Evolutionary conservation across 2,888 invertebrate genomes (phyloP).

Genomic region (Dugesia japonica): DNA sequence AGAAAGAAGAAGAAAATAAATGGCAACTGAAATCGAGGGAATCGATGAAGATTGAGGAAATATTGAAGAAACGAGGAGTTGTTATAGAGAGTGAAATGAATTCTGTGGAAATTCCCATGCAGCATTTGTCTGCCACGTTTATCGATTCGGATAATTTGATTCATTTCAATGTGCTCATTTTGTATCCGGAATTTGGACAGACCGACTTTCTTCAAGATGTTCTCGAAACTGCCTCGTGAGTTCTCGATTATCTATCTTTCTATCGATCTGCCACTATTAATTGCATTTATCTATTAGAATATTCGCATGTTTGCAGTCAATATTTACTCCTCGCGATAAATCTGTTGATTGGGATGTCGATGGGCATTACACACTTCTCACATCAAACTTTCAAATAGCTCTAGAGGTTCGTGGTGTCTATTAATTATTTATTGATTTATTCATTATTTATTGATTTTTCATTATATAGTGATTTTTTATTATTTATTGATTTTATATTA

Average conservation of each 20-base stretch:
- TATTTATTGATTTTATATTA: no score
- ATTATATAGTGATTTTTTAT: no score
- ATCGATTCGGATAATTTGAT: not conserved
- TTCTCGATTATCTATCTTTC: no score
- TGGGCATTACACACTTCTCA: no score
- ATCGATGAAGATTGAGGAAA: not conserved
- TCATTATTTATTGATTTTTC: no score
- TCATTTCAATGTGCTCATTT: not conserved
- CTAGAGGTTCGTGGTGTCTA: no score
- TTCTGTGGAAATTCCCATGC: not conserved
- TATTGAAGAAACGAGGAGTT: not conserved
- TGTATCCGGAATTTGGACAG: not conserved
- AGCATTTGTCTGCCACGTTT: not conserved
- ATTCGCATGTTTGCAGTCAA: no score
- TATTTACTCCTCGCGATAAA: no score
- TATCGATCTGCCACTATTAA: not conserved
- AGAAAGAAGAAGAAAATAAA: not conserved
- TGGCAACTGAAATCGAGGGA: not conserved
- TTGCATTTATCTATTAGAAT: not conserved
- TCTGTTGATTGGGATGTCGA: no score
- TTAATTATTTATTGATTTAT: no score
- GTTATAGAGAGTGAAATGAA: not conserved
- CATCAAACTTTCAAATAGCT: no score
- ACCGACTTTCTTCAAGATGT: not conserved
- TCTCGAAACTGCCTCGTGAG: not conserved